phyloP scores from a whole-genome alignment of 1,140 invertebrate species.

The Eumaeus atala region DNA sequence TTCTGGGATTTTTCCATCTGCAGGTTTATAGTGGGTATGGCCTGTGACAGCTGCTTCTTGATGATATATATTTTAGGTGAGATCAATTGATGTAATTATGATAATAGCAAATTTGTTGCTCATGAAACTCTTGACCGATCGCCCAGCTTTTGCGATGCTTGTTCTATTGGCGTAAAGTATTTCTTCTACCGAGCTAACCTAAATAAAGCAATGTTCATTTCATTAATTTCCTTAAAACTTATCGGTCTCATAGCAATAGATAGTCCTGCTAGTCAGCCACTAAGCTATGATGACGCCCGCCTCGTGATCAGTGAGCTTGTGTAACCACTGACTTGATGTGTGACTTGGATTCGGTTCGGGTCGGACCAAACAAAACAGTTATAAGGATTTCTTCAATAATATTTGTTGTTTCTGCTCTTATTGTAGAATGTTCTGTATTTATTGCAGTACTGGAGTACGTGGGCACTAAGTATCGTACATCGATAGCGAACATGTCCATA shows the following conservation, averaged over 20 bases:
- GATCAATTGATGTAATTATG: not conserved
- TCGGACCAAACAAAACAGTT: no score
- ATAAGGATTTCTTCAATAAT: no score
- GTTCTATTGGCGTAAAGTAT: no score
- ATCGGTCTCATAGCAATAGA: not conserved
- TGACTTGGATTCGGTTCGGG: no score
- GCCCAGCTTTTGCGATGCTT: no score
- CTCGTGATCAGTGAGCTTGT: no score
- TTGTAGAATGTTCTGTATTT: not conserved
- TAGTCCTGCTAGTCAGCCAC: not conserved
- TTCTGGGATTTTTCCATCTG: slow-evolving; percentile 73
- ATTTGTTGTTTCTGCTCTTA: slow-evolving; percentile 4
- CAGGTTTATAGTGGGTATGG: slow-evolving; percentile 73
- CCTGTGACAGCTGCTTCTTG: slow-evolving; percentile 75
- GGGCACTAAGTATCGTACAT: slow-evolving; percentile 56
- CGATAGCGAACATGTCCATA: slow-evolving; percentile 74
- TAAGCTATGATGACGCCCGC: no score
- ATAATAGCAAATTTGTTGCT: no score
- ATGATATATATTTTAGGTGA: slow-evolving; percentile 74
- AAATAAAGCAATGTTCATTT: not conserved
- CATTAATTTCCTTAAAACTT: not conserved
- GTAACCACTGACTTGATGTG: no score
- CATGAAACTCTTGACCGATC: no score
- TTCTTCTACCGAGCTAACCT: not conserved
- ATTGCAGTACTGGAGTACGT: slow-evolving; percentile 68